Percentiles rank a stretch among this genome's conserved stretches.
Evolutionary conservation across 1,140 invertebrate species (phyloP).

Genomic region (Drosophila varians): DNA sequence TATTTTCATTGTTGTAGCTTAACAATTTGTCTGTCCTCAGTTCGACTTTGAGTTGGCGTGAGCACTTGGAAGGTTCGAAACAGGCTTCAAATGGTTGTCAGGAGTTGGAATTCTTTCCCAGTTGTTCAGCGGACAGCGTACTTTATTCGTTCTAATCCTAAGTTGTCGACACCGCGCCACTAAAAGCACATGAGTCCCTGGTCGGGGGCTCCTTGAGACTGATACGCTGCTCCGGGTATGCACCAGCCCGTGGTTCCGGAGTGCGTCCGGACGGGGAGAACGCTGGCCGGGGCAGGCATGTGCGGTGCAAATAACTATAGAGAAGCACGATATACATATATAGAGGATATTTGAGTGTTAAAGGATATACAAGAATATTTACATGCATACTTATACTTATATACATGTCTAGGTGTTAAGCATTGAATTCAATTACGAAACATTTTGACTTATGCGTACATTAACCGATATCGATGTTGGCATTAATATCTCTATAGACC

Average conservation of each 20-base stretch:
- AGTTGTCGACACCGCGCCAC: constrained; percentile 22
- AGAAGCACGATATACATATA: constrained; percentile 52
- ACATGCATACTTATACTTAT: constrained; percentile 55
- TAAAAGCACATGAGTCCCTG: constrained; percentile 7
- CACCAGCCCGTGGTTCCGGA: constrained; percentile 67
- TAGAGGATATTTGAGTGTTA: constrained; percentile 58
- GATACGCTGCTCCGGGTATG: constrained; percentile 54
- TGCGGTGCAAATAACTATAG: constrained; percentile 42
- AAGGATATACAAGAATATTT: constrained; percentile 59
- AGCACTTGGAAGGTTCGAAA: constrained; percentile 74
- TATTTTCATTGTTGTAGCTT: constrained; percentile 34
- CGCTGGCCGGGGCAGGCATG: not conserved
- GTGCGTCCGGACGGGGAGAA: constrained; percentile 41
- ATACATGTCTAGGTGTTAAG: constrained; percentile 71
- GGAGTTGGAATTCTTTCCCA: constrained; percentile 11
- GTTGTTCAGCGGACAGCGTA: constrained; percentile 4
- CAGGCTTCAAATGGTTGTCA: constrained; percentile 57
- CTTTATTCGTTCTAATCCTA: constrained; percentile 1
- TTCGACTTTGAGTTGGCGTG: constrained; percentile 57
- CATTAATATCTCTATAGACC: constrained; percentile 30
- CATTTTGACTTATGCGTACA: constrained; percentile 62
- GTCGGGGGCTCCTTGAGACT: not conserved
- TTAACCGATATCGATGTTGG: constrained; percentile 65
- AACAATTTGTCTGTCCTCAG: constrained; percentile 7
- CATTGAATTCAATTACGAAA: constrained; percentile 73